These are phyloP conservation scores for Heteromyza rotundicornis DNA, from an alignment of 2,888 invertebrate species.

Conservation along the genomic window DNA sequence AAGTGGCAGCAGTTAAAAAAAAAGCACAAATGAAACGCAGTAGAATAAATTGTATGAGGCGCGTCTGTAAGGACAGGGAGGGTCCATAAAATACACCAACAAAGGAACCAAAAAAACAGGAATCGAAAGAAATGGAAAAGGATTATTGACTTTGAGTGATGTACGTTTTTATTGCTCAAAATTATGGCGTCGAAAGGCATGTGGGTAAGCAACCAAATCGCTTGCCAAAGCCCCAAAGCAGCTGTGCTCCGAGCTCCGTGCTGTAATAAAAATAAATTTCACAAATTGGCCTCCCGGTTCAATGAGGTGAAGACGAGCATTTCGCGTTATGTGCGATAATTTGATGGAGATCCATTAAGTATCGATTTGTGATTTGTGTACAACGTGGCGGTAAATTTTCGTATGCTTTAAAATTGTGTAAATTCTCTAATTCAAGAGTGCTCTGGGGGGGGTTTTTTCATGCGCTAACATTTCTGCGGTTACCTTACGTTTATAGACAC, in stretches of 20 bases:
- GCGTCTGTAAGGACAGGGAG: too few species aligned
- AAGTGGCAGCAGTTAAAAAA: not conserved
- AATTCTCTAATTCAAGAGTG: too few species aligned
- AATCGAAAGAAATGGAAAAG: slow-evolving; percentile 21
- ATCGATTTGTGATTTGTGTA: too few species aligned
- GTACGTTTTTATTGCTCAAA: slow-evolving; percentile 26
- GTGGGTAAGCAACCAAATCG: not conserved
- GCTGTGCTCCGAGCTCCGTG: not conserved
- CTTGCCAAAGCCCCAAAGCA: not conserved
- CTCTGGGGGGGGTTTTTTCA: too few species aligned
- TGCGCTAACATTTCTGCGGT: too few species aligned
- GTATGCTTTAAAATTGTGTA: too few species aligned
- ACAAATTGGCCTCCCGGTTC: slow-evolving; percentile 24
- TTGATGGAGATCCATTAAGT: slow-evolving; percentile 1
- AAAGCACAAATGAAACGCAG: not conserved
- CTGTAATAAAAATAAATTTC: slow-evolving; percentile 32
- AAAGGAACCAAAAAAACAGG: too few species aligned
- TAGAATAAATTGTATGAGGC: not conserved
- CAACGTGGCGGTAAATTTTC: too few species aligned
- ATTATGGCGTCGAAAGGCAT: slow-evolving; percentile 21
- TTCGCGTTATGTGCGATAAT: slow-evolving; percentile 3
- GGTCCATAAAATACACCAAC: not conserved
- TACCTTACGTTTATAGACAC: too few species aligned
- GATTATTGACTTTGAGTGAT: slow-evolving; percentile 30
- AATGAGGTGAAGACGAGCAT: slow-evolving; percentile 10